These are phyloP conservation scores for Pelobates fuscus DNA, from an alignment of 2,113 vertebrate species.

Conservation along the genomic window DNA sequence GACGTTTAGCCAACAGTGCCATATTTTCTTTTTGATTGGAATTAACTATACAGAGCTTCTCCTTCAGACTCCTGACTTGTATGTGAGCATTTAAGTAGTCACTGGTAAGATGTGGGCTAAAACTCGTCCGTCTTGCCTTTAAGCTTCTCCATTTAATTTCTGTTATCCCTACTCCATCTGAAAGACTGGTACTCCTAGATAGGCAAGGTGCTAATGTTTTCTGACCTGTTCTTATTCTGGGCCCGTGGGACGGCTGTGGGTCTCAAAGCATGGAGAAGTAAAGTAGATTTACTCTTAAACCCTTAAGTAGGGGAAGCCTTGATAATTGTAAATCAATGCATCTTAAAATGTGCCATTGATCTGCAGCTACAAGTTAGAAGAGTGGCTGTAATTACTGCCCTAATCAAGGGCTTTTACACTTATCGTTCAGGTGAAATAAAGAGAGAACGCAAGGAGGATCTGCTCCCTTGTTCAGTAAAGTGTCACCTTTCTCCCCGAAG, in stretches of 20 bases:
- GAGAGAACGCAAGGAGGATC: background rate
- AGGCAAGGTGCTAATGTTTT: too few relatives aligned
- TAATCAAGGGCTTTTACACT: constrained; percentile 74
- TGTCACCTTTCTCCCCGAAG: constrained; percentile 56
- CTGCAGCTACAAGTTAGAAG: constrained; percentile 86
- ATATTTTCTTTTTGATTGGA: too few relatives aligned
- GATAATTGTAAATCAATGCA: constrained; percentile 93
- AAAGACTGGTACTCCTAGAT: too few relatives aligned
- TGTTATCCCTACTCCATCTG: too few relatives aligned
- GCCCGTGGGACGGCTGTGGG: constrained; percentile 53
- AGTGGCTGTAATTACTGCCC: constrained; percentile 79
- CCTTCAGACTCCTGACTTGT: too few relatives aligned
- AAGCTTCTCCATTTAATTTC: too few relatives aligned
- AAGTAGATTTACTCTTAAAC: constrained; percentile 81
- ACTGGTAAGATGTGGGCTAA: too few relatives aligned
- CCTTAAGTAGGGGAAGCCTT: constrained; percentile 78
- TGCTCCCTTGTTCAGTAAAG: constrained; percentile 66
- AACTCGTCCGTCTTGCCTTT: too few relatives aligned
- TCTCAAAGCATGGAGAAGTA: constrained; percentile 76
- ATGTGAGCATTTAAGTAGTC: too few relatives aligned
- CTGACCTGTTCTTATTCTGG: background rate
- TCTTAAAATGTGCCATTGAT: constrained; percentile 92
- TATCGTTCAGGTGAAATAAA: constrained; percentile 74
- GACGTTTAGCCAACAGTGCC: too few relatives aligned
- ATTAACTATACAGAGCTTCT: too few relatives aligned